Evolutionary conservation across 35 echinoderm and acorn worm species (phyloP).

Genomic region (Heliocidaris erythrogramma): DNA sequence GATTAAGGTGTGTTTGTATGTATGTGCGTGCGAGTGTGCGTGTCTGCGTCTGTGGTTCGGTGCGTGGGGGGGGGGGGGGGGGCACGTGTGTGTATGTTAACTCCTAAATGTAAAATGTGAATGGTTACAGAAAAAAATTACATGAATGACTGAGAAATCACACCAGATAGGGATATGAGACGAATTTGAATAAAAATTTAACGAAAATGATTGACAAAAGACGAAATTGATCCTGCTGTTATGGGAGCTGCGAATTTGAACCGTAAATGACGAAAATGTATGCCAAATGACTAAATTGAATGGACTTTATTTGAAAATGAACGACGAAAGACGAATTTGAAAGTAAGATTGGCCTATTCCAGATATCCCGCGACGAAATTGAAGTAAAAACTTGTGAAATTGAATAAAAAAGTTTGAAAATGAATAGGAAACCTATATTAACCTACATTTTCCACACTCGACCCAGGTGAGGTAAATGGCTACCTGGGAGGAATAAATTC

Average conservation of each 20-base stretch:
- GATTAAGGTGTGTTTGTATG: background rate
- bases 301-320: too few species aligned
- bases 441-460: too few species aligned
- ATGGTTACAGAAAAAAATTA: background rate
- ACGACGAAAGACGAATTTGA: too few species aligned
- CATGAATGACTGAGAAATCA: background rate
- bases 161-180: background rate
- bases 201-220: background rate
- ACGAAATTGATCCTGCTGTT: background rate
- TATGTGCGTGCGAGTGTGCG: background rate
- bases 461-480: too few species aligned
- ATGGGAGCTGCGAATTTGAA: too few species aligned
- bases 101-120: slow-evolving; percentile 6
- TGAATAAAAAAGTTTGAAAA: slow-evolving; percentile 3
- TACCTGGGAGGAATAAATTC: too few species aligned
- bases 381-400: slow-evolving; percentile 5
- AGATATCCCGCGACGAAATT: background rate
- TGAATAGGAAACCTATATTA: too few species aligned
- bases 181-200: too few species aligned
- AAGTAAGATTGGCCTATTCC: slow-evolving; percentile 11
- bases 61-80: background rate
- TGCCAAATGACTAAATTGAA: too few species aligned
- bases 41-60: background rate
- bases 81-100: background rate
- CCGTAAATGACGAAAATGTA: too few species aligned